Percentiles rank a stretch among this genome's conserved stretches.
These are phyloP conservation scores for Psilanteris sp. DNA, from an alignment of 1,140 invertebrate species.

Conservation along the genomic window DNA sequence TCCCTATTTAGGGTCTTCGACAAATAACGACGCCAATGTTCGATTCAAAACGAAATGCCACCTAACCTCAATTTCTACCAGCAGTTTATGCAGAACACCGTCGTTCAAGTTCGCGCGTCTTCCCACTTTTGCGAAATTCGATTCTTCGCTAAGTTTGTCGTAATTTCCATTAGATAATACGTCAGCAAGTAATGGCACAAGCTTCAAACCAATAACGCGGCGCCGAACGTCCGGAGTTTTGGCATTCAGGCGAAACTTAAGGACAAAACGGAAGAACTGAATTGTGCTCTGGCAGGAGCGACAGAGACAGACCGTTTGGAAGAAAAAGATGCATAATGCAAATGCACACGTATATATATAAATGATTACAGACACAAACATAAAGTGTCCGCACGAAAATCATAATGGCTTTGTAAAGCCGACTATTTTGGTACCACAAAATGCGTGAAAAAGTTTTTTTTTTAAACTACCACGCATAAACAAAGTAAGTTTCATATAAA, in stretches of 20 bases:
- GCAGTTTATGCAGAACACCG: slow-evolving; percentile 20
- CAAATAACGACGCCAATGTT: slow-evolving; percentile 40
- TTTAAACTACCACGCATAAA: no score
- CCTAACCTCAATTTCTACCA: slow-evolving; percentile 6
- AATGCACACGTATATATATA: slow-evolving; percentile 8
- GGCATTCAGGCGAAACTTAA: slow-evolving; percentile 34
- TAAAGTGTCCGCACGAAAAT: slow-evolving; percentile 38
- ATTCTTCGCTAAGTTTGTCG: slow-evolving; percentile 56
- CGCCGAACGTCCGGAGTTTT: slow-evolving; percentile 47
- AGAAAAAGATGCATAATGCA: neutral
- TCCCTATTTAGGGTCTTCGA: no score
- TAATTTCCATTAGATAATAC: slow-evolving; percentile 61
- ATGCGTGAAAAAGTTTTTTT: no score
- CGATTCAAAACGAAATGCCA: slow-evolving; percentile 29
- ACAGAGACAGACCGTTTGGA: neutral
- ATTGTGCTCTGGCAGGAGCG: slow-evolving; percentile 7
- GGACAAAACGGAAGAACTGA: slow-evolving; percentile 40
- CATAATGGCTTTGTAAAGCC: slow-evolving; percentile 24
- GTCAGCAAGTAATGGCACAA: slow-evolving; percentile 40
- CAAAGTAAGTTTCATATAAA: no score
- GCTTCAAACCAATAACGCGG: slow-evolving; percentile 34
- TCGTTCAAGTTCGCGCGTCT: slow-evolving; percentile 28
- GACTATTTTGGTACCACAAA: no score
- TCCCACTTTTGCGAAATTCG: slow-evolving; percentile 46
- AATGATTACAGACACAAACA: slow-evolving; percentile 14